Base-by-base conservation (phyloP, 2,888 invertebrate species). In the Himalopsyche japonica region DNA sequence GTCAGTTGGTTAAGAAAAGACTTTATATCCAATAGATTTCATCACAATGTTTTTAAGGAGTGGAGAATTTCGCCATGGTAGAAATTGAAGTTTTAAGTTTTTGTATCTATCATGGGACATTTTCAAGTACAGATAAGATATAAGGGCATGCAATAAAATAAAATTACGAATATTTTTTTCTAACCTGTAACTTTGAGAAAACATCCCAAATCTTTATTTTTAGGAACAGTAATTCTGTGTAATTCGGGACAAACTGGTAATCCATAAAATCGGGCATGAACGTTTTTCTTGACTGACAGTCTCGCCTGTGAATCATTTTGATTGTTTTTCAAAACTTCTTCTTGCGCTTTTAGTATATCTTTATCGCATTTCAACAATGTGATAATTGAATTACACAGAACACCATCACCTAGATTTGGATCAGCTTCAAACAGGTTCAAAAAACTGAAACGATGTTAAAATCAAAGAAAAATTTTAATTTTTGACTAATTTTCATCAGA, bases 121-220 rank as follows among this genome's bases (percentile, higher is more conserved):
- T n/a, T n/a, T n/a, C n/a, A n/a, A n/a, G n/a, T n/a, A n/a, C n/a
- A n/a, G n/a, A n/a, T n/a, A n/a, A n/a, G n/a, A n/a, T n/a, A n/a
- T n/a, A n/a, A n/a, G n/a, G n/a, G n/a, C n/a, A n/a, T n/a, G n/a
- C n/a, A n/a, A n/a, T n/a, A n/a, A n/a, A n/a, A n/a, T n/a, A n/a
- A n/a, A n/a, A n/a, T n/a, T n/a, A n/a, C n/a, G n/a, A n/a, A n/a
- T n/a, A n/a, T n/a, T 57, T 15, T 32, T 64, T 79, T 48, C 88
- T 87, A 91, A 91, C 96, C 96, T 89, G 95, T 94, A 37, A 97
- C 92, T 90, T 95, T 95, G 83, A 97, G 89, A 91, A 96, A 96
- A 88, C 93, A 93, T 87, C 95, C 95, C 88, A 95, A 90, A 90
- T 96, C 96, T 84, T 94, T 93, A 89, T 95, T 94, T 87, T 93